Evolutionary conservation across 2,888 invertebrate genomes (phyloP), one percentile per base, ranked within the genome.

Genomic region (Sinopyrophorus schimmeli): DNA sequence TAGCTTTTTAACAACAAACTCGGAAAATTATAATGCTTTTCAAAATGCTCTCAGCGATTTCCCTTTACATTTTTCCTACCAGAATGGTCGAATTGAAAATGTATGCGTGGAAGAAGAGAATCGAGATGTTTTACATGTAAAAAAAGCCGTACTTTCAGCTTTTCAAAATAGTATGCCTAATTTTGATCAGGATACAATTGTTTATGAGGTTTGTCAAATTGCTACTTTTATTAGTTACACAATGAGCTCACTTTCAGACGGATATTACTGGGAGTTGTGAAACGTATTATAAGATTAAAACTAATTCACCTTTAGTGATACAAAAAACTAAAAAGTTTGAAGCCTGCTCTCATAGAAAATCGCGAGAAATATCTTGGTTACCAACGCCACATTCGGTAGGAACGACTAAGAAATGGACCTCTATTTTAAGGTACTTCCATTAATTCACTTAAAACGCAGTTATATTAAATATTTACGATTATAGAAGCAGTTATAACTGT

Each of bases 221-320:
- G n/a, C n/a, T n/a, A n/a, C n/a, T n/a, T n/a, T n/a, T n/a, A n/a
- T n/a, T n/a, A n/a, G n/a, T n/a, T n/a, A n/a, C n/a, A n/a, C n/a
- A n/a, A n/a, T n/a, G n/a, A n/a, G n/a, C 6, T 3, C 5, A 6
- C 3, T 48, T 52, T 10, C 37, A 61, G 53, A 59, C 54, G 5
- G 61, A 61, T 34, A 32, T 61, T 17, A 51, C 53, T 27, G 61
- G 61, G 5, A 60, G 43, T 31, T 61, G 61, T 30, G 58, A 59
- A 47, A 61, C 61, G 3, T 30, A 32, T 9, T 61, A 60, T 26
- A 23, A 50, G 26, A 41, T 57, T 6, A 6, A 30, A 6, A 24
- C 17, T 11, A 28, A 40, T 2, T 21, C 26, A 3, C 28, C 27
- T 14, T 34, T 43, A 9, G 23, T 47, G 16, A 47, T 61, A 10